phyloP scores from a whole-genome alignment of 2,113 vertebrate species.

The Synchiropus splendidus region DNA sequence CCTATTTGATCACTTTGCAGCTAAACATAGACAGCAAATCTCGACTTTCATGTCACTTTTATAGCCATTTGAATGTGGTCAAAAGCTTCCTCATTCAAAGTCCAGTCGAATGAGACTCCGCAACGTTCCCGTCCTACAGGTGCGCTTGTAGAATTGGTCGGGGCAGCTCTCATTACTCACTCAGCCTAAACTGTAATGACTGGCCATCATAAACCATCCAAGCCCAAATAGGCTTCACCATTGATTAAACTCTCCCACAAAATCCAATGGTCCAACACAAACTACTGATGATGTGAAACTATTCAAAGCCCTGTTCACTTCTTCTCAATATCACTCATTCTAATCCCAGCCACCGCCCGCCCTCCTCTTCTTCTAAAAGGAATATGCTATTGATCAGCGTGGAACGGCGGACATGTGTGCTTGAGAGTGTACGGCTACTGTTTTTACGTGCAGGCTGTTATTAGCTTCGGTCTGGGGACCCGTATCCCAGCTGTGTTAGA shows the following conservation, averaged over 20 bases:
- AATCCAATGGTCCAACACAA: constrained; percentile 22
- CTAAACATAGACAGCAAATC: too few relatives aligned
- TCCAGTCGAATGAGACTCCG: too few relatives aligned
- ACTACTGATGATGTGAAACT: constrained; percentile 31
- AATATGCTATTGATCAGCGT: constrained; percentile 59
- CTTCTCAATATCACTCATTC: constrained; percentile 38
- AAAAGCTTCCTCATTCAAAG: too few relatives aligned
- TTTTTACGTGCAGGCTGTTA: constrained; percentile 60
- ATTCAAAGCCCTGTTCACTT: constrained; percentile 29
- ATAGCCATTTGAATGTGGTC: too few relatives aligned
- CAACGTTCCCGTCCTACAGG: constrained; percentile 28
- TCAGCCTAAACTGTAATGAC: constrained; percentile 65
- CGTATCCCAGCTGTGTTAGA: constrained; percentile 58
- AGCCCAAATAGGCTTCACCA: constrained; percentile 50
- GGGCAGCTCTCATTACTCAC: constrained; percentile 63
- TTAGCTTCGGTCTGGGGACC: constrained; percentile 55
- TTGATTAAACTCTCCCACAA: constrained; percentile 56
- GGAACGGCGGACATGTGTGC: constrained; percentile 5
- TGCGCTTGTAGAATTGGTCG: constrained; percentile 58
- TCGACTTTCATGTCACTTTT: too few relatives aligned
- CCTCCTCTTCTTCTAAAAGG: constrained; percentile 33
- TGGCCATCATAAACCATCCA: constrained; percentile 56
- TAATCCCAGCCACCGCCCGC: constrained; percentile 43
- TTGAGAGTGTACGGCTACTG: constrained; percentile 32
- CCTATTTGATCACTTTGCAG: too few relatives aligned